Evolutionary conservation across 2,797 vertebrate species (phyloP), one percentile per base, ranked within the genome.

Genomic region (Gymnothorax javanicus): DNA sequence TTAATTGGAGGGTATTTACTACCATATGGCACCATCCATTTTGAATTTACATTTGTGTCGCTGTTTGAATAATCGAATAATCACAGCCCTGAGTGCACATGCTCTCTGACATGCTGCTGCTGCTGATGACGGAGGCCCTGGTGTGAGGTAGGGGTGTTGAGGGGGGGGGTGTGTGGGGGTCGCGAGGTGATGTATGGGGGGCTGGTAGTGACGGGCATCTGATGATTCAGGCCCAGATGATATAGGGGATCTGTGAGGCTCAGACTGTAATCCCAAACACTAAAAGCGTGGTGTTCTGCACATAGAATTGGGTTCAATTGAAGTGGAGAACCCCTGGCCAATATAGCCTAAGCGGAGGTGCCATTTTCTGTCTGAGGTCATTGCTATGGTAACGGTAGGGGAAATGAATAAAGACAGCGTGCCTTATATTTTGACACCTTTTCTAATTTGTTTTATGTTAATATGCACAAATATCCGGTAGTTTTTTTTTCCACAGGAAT

Each of bases 371-470:
- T 81, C 52, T 90, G 57, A 4, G 85, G 89, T 84, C 77, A 90
- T 94, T 92, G 87, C 93, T 90, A 92, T 92, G 91, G 92, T 89
- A 86, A 94, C 90, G 7, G 89, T 92, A 91, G 92, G 86, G 43
- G 91, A 91, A 90, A 91, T 87, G 88, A 89, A 90, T 86, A 82
- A 85, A 90, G 75, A 88, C 89, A 91, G 86, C 90, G 89, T 91
- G 89, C 89, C 75, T 54, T 54, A 86, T 77, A 56, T 87, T 86
- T 88, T 85, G 71, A 84, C 58, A 23, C 71, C 89, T 90, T 54
- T 79, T 43, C 43, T 9, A 54, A 54, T 54, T 17, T 50, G 5
- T n/a, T 43, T 20, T 13, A 50, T 52, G 33, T 7, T 52, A 52
- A 23, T 79, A 23, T 54, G 17, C 54, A 23, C n/a, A 50, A 3